Evolutionary conservation across 2,888 invertebrate genomes (phyloP).

Genomic region (Sericinus montela): DNA sequence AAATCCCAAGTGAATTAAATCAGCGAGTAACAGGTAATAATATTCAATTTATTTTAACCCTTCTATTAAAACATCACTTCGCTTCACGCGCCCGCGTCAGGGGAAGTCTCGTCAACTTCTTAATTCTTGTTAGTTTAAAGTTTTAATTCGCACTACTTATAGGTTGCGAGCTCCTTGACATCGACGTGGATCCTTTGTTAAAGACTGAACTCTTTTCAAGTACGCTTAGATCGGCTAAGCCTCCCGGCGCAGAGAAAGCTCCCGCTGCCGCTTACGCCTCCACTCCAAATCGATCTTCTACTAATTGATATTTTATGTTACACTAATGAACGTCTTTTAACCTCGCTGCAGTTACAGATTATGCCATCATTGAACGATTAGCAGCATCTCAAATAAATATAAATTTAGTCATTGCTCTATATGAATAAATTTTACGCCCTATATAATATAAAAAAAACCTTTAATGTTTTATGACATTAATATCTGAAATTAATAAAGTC

Average conservation of each 20-base stretch:
- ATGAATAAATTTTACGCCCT: no score
- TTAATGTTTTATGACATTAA: constrained; percentile 9
- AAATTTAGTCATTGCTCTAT: no score
- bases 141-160: constrained; percentile 81
- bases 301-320: constrained; percentile 62
- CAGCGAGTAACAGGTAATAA: no score
- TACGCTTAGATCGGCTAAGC: constrained; percentile 49
- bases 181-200: constrained; percentile 41
- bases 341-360: constrained; percentile 32
- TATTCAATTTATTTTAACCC: no score
- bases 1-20: no score
- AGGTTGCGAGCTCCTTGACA: constrained; percentile 51
- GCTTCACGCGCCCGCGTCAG: not conserved
- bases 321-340: constrained; percentile 46
- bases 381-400: no score
- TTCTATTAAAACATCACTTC: constrained; percentile 9
- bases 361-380: constrained; percentile 33
- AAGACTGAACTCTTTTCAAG: constrained; percentile 51
- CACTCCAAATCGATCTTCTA: not conserved
- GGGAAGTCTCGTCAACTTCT: constrained; percentile 25
- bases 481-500: constrained; percentile 36
- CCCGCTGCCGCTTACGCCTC: constrained; percentile 18
- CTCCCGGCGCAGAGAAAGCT: constrained; percentile 17
- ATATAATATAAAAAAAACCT: not conserved
- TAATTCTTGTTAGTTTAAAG: constrained; percentile 81